A percentile compares a stretch with the other conserved stretches of the same genome.
These are phyloP conservation scores for Papilio dardanus DNA, from an alignment of 1,140 invertebrate genomes.

Conservation along the genomic window DNA sequence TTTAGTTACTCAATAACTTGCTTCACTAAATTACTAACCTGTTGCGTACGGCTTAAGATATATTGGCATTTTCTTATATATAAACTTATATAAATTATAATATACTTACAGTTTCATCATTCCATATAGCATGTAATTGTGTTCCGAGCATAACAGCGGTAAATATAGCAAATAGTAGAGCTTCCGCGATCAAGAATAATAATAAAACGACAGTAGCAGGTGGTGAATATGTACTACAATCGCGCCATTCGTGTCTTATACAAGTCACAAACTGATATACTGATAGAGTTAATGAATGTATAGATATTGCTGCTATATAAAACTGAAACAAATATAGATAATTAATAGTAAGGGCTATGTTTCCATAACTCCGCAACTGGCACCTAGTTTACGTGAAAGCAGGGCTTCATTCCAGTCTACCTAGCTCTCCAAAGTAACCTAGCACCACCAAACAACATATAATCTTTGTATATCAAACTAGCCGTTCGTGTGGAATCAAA, in stretches of 20 bases:
- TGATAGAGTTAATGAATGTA: constrained; percentile 96
- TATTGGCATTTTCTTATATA: background rate
- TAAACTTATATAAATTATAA: background rate
- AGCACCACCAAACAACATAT: too few species aligned
- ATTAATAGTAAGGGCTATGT: background rate
- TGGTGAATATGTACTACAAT: constrained; percentile 95
- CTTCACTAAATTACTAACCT: too few species aligned
- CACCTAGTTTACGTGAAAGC: too few species aligned
- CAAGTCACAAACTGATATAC: constrained; percentile 97
- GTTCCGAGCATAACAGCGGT: constrained; percentile 99
- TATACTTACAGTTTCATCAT: constrained; percentile 96
- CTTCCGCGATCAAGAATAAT: constrained; percentile 98
- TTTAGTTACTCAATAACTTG: too few species aligned
- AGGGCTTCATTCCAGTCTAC: too few species aligned
- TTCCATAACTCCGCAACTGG: too few species aligned
- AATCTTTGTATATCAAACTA: too few species aligned
- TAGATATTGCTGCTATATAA: constrained; percentile 98
- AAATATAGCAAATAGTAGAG: constrained; percentile 98
- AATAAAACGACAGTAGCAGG: constrained; percentile 97
- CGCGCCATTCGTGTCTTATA: constrained; percentile 96
- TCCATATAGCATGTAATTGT: constrained; percentile 98
- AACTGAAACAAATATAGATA: constrained; percentile 87
- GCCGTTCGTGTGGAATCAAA: too few species aligned
- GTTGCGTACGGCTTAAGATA: background rate
- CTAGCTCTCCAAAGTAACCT: too few species aligned